Base-by-base conservation (phyloP, 2,797 vertebrate genomes). In the Hypotaenidia philippensis region DNA sequence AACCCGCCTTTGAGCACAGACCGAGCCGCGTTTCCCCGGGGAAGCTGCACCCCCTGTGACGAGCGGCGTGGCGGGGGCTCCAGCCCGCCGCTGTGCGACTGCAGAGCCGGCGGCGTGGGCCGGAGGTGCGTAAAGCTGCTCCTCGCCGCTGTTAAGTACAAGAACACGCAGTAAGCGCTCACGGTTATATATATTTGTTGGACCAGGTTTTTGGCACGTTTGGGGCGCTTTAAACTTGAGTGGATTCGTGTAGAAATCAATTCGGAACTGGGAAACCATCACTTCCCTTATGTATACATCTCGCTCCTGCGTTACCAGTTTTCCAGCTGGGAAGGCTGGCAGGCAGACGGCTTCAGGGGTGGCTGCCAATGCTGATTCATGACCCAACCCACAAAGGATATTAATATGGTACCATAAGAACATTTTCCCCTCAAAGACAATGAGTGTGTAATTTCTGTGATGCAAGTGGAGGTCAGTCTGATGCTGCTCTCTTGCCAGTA, bases 271-370 rank as follows among this genome's bases (percentile, higher is more conserved):
- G 92, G 93, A 94, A 97, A 68, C 94, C 93, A 64, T 95, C 57
- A 13, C 92, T 93, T 96, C 87, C 91, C 79, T 78, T 93, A 44
- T 83, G 83, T 61, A 64, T 83, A 36, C 93, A 11, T 84, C 85
- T 93, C 87, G 83, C 87, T 84, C 71, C 52, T 15, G 82, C 6
- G 0, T 88, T 90, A 94, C 91, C 91, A 45, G 80, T 91, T 88
- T 95, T 93, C 95, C 97, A 97, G 95, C 94, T 97, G 96, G 96
- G 92, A 96, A 96, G 96, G 92, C 88, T 96, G 96, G 89, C 94
- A 97, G 93, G 76, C 83, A 45, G 78, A 60, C 92, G 71, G 84
- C 84, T 94, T 79, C 57, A 47, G 89, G 82, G 83, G 74, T 17
- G 15, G 66, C 87, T 95, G 95, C 94, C 94, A 94, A 71, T 96